Percentiles rank a stretch among this genome's conserved stretches.
phyloP scores from a whole-genome alignment of 2,888 invertebrate genomes.

The Plebejus melissa region DNA sequence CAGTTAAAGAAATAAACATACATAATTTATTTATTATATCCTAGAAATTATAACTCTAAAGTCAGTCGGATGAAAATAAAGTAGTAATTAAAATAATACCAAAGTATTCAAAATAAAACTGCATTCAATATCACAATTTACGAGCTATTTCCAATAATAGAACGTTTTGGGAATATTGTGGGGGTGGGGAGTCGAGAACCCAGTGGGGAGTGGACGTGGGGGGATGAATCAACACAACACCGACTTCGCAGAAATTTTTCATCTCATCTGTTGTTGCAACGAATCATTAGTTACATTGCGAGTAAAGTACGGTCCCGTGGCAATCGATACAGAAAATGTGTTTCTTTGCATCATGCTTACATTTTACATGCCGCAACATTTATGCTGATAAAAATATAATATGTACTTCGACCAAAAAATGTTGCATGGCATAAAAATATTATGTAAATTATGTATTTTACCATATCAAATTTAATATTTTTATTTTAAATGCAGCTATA shows the following conservation, averaged over 20 bases:
- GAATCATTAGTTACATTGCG: slow-evolving; percentile 20
- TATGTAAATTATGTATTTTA: no score
- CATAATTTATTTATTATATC: no score
- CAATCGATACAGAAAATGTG: background rate
- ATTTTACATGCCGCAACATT: background rate
- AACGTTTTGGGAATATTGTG: background rate
- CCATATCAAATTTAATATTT: no score
- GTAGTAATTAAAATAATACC: background rate
- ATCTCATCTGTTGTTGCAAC: slow-evolving; percentile 36
- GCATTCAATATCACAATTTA: background rate
- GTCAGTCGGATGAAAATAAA: no score
- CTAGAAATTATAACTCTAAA: no score
- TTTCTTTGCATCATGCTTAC: background rate
- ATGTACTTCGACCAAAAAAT: background rate
- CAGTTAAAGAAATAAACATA: no score
- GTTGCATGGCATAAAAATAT: no score
- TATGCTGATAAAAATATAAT: background rate
- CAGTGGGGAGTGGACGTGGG: background rate
- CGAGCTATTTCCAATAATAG: slow-evolving; percentile 2
- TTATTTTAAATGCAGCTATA: background rate
- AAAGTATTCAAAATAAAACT: background rate
- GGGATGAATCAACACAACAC: slow-evolving; percentile 13
- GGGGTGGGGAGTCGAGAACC: background rate
- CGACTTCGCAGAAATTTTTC: slow-evolving; percentile 39
- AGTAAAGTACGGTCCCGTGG: background rate